phyloP scores from a whole-genome alignment of 2,113 vertebrate genomes.

The Hystrix brachyura region DNA sequence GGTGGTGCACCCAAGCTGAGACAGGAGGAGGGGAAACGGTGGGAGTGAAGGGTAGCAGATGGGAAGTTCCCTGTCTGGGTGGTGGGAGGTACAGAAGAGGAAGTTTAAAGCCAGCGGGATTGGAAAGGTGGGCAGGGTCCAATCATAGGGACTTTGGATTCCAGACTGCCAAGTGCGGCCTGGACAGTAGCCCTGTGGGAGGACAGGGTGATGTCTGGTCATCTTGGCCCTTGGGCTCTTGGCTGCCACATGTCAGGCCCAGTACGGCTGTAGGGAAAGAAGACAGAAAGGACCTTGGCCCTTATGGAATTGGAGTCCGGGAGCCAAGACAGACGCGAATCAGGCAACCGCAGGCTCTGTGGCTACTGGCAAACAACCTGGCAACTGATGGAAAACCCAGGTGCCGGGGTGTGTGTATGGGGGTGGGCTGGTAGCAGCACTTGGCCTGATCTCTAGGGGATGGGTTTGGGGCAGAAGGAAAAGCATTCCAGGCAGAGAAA shows the following conservation, averaged over 20 bases:
- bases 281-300: constrained; percentile 30
- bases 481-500: neutral
- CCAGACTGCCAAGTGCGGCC: neutral
- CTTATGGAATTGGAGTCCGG: neutral
- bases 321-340: constrained; percentile 52
- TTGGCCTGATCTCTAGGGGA: constrained; percentile 8
- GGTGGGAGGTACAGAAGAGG: accelerated
- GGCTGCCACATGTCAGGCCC: neutral
- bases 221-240: neutral
- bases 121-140: neutral
- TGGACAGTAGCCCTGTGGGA: neutral
- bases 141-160: neutral
- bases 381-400: neutral
- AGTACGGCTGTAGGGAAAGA: constrained; percentile 2
- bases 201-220: neutral
- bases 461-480: neutral
- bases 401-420: neutral
- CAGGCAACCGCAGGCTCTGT: constrained; percentile 42
- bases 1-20: neutral
- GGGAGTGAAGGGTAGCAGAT: too few relatives aligned
- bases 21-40: neutral
- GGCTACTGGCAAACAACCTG: neutral
- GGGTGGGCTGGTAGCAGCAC: neutral
- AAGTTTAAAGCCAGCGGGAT: neutral
- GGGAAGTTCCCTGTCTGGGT: neutral